Evolutionary conservation across 2,888 invertebrate genomes (phyloP).

Genomic region (Rotaria socialis): DNA sequence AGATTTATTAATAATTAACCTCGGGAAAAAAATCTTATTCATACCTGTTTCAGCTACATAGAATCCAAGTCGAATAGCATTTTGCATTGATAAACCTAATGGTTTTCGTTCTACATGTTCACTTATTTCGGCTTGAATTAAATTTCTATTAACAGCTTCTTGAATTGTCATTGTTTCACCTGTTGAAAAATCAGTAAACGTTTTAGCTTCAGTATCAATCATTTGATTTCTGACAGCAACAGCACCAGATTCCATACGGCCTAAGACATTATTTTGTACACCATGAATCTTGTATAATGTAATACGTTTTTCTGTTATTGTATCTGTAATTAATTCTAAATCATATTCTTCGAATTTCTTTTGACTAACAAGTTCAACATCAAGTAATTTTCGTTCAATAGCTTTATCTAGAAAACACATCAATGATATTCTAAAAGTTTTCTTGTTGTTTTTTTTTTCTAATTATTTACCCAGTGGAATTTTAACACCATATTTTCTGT

Average conservation of each 20-base stretch:
- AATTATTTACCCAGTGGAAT: slow-evolving; percentile 36
- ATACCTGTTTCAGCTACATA: slow-evolving; percentile 37
- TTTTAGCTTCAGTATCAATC: slow-evolving; percentile 44
- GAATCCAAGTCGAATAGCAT: slow-evolving; percentile 45
- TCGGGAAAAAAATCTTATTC: too few relatives aligned
- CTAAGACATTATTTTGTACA: slow-evolving; percentile 40
- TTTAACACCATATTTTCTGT: slow-evolving; percentile 38
- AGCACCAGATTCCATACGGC: slow-evolving; percentile 42
- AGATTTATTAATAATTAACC: too few relatives aligned
- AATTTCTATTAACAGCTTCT: slow-evolving; percentile 66
- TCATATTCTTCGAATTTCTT: slow-evolving; percentile 43
- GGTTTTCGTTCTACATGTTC: slow-evolving; percentile 45
- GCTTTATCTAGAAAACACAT: slow-evolving; percentile 26
- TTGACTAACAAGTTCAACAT: slow-evolving; percentile 40
- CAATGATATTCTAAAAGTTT: too few relatives aligned
- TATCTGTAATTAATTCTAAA: slow-evolving; percentile 45
- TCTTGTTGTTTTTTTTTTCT: too few relatives aligned
- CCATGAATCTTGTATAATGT: slow-evolving; percentile 42
- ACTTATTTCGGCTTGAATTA: slow-evolving; percentile 51
- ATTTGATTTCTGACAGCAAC: slow-evolving; percentile 42
- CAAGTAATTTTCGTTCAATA: slow-evolving; percentile 42
- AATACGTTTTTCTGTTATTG: slow-evolving; percentile 42
- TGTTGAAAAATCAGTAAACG: slow-evolving; percentile 51
- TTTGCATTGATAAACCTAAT: slow-evolving; percentile 45
- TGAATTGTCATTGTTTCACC: slow-evolving; percentile 75